Conservation (phyloP, 2,113 vertebrate species). For the Trogon surrucura region DNA sequence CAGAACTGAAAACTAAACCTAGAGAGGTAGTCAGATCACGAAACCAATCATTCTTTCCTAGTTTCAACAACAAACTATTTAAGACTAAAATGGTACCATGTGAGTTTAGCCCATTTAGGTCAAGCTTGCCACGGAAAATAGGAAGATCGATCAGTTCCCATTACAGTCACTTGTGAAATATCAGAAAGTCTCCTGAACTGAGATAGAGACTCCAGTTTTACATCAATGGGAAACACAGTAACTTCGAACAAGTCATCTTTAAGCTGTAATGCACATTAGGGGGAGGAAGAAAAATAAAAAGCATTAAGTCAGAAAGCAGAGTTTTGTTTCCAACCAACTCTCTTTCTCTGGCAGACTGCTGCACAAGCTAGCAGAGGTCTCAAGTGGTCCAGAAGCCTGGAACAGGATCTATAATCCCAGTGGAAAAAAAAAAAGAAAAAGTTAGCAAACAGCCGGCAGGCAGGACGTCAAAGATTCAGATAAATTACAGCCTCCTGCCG, state of each 20-base stretch:
- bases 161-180: not conserved
- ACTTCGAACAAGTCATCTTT: not conserved
- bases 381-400: slow-evolving; percentile 34
- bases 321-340: slow-evolving; percentile 42
- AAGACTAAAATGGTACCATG: not conserved
- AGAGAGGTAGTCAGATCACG: not conserved
- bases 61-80: slow-evolving; percentile 3
- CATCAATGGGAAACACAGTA: not conserved
- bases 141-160: not conserved
- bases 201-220: not conserved
- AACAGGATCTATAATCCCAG: slow-evolving; percentile 1
- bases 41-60: not conserved
- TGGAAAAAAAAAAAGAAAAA: not conserved
- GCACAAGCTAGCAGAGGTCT: slow-evolving; percentile 44
- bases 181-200: not conserved
- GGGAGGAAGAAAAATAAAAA: not conserved
- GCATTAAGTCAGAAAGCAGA: slow-evolving; percentile 22
- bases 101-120: not conserved
- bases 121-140: not conserved
- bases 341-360: slow-evolving; percentile 42
- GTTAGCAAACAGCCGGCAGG: slow-evolving; percentile 46
- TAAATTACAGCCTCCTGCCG: slow-evolving; percentile 1
- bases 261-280: not conserved
- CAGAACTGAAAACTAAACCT: not conserved
- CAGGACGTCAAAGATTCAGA: slow-evolving; percentile 16